phyloP scores from a whole-genome alignment of 2,113 vertebrate genomes.

The Onychostoma macrolepis region DNA sequence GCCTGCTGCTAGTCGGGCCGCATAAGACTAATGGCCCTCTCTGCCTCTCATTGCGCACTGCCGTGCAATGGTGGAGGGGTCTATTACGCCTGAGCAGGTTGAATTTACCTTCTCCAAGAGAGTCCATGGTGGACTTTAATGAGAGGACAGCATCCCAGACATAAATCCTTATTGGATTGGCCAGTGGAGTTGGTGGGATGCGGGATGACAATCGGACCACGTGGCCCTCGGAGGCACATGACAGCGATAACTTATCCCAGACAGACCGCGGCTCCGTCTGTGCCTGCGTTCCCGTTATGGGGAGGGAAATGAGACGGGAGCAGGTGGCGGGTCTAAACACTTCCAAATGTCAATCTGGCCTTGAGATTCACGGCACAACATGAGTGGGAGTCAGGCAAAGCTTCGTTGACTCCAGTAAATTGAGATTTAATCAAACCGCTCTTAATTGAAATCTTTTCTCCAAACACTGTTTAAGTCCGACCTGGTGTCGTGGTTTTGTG shows the following conservation, averaged over 20 bases:
- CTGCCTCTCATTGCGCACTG: conserved; percentile 69
- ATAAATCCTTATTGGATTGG: conserved; percentile 66
- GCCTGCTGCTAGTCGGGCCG: conserved; percentile 63
- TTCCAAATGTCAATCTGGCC: conserved; percentile 64
- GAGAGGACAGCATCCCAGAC: conserved; percentile 66
- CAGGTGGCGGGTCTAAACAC: conserved; percentile 71
- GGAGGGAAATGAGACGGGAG: conserved; percentile 60
- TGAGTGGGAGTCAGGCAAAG: conserved; percentile 58
- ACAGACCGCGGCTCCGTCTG: conserved; percentile 59
- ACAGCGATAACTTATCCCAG: conserved; percentile 54
- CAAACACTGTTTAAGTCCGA: conserved; percentile 24
- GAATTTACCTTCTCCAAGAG: conserved; percentile 63
- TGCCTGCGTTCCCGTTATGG: conserved; percentile 56
- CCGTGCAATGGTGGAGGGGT: conserved; percentile 63
- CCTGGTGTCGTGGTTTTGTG: conserved; percentile 38
- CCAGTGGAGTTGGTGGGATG: conserved; percentile 64
- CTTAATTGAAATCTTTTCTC: conserved; percentile 53
- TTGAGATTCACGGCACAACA: conserved; percentile 62
- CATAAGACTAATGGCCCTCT: conserved; percentile 71
- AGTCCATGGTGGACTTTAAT: conserved; percentile 60
- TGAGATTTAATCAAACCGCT: conserved; percentile 49
- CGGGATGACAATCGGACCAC: conserved; percentile 44
- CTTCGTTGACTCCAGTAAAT: conserved; percentile 46
- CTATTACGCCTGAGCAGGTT: conserved; percentile 67
- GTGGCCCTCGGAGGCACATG: not conserved